Evolutionary conservation across 2,113 vertebrate genomes (phyloP).

Genomic region (Oreochromis spilurus): DNA sequence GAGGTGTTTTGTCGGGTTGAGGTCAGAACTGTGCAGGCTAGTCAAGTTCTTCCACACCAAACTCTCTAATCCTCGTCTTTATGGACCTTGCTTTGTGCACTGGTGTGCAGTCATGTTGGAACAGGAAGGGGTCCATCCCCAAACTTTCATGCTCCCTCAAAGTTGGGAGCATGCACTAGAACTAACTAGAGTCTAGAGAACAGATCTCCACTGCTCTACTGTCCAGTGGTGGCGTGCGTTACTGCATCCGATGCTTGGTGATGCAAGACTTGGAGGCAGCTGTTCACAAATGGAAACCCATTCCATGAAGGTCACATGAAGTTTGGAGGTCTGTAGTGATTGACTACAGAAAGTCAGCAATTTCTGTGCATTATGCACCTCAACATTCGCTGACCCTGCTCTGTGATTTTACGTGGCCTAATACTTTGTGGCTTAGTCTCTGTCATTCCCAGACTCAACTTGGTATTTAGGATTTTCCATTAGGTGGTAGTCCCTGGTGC

Average conservation of each 20-base stretch:
- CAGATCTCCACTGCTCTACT: background rate
- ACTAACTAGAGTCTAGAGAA: background rate
- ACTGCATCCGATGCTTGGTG: background rate
- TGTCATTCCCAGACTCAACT: too few species aligned
- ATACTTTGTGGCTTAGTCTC: too few species aligned
- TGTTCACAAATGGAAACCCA: background rate
- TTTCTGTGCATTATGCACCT: too few species aligned
- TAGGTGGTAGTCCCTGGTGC: too few species aligned
- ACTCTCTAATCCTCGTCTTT: background rate
- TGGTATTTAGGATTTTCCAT: too few species aligned
- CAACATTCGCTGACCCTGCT: too few species aligned
- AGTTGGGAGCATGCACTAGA: background rate
- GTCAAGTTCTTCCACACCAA: background rate
- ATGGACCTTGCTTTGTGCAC: background rate
- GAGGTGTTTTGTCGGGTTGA: background rate
- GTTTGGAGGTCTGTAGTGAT: too few species aligned
- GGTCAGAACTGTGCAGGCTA: background rate
- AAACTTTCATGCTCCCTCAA: background rate
- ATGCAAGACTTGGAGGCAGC: background rate
- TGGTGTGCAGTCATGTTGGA: background rate
- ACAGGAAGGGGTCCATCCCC: background rate
- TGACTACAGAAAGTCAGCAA: too few species aligned
- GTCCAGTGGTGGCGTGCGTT: background rate
- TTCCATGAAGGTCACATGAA: background rate
- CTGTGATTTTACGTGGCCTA: too few species aligned